Percentiles rank a stretch among this genome's conserved stretches.
phyloP scores from a whole-genome alignment of 1,140 invertebrate species.

The Drosophila miranda region DNA sequence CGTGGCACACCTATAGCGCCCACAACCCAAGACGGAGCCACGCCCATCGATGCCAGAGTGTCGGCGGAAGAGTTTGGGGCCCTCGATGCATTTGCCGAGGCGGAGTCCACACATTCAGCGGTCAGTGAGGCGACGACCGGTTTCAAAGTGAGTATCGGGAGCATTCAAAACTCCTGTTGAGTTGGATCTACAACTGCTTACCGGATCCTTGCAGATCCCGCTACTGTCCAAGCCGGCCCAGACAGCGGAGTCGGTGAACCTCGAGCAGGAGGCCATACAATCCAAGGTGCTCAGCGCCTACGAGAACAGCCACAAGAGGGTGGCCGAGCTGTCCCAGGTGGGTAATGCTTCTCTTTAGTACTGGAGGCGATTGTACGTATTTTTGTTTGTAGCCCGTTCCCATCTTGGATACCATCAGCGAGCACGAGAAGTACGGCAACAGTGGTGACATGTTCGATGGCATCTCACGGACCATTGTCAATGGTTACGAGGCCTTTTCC shows the following conservation, averaged over 20 bases:
- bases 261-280: constrained; percentile 74
- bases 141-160: constrained; percentile 56
- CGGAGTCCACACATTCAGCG: constrained; percentile 32
- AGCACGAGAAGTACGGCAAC: constrained; percentile 86
- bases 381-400: constrained; percentile 81
- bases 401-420: constrained; percentile 84
- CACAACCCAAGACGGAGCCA: constrained; percentile 61
- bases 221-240: constrained; percentile 61
- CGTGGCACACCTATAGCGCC: constrained; percentile 47
- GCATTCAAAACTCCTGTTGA: no score
- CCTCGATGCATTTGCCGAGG: constrained; percentile 52
- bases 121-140: constrained; percentile 51
- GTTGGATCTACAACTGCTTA: neutral
- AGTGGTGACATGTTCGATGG: constrained; percentile 83
- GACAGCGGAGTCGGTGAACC: constrained; percentile 73
- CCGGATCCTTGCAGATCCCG: constrained; percentile 45
- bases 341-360: constrained; percentile 8
- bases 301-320: constrained; percentile 72
- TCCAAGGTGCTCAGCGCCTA: constrained; percentile 74
- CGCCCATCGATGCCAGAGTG: constrained; percentile 65
- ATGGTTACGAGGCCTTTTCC: constrained; percentile 84
- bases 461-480: constrained; percentile 83
- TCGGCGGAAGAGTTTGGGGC: constrained; percentile 65
- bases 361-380: no score
- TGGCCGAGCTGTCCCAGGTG: constrained; percentile 68